A percentile compares a stretch with the other conserved stretches of the same genome.
Evolutionary conservation across 2,888 invertebrate genomes (phyloP).

Genomic region (Pseudococcus viburni): DNA sequence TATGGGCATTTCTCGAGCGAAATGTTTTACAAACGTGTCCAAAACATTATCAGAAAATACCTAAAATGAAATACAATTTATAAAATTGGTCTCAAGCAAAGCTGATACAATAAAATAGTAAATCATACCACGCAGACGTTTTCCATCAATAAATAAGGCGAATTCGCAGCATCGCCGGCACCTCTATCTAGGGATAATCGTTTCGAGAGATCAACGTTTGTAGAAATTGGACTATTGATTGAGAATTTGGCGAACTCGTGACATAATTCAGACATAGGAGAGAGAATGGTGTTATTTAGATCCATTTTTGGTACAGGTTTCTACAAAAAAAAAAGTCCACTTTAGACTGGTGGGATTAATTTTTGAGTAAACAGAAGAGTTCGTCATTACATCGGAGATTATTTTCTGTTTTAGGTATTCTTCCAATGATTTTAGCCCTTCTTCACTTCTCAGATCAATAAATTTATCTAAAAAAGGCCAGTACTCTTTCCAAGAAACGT

Average conservation of each 20-base stretch:
- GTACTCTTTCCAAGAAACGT: conserved; percentile 90
- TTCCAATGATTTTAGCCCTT: conserved; percentile 84
- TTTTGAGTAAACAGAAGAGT: background rate
- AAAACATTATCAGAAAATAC: conserved; percentile 7
- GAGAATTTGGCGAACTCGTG: conserved; percentile 72
- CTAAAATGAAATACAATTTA: background rate
- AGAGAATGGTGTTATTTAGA: conserved; percentile 29
- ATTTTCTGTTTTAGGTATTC: conserved; percentile 78
- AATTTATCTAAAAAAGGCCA: conserved; percentile 92
- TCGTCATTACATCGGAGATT: conserved; percentile 72
- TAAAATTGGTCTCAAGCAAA: background rate
- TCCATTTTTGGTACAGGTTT: conserved; percentile 67
- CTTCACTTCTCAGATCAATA: conserved; percentile 81
- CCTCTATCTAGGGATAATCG: background rate
- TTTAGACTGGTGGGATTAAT: background rate
- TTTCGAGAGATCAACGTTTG: background rate
- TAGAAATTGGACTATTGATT: conserved; percentile 20
- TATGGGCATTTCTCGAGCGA: background rate
- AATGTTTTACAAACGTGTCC: conserved; percentile 17
- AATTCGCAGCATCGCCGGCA: conserved; percentile 26
- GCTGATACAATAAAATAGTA: background rate
- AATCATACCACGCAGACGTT: conserved; percentile 34
- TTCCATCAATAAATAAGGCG: conserved; percentile 46
- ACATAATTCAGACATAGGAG: conserved; percentile 77
- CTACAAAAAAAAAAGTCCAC: conserved; percentile 67